Conservation (phyloP, 2,113 vertebrate species). For the Rhinopomastus cyanomelas region DNA sequence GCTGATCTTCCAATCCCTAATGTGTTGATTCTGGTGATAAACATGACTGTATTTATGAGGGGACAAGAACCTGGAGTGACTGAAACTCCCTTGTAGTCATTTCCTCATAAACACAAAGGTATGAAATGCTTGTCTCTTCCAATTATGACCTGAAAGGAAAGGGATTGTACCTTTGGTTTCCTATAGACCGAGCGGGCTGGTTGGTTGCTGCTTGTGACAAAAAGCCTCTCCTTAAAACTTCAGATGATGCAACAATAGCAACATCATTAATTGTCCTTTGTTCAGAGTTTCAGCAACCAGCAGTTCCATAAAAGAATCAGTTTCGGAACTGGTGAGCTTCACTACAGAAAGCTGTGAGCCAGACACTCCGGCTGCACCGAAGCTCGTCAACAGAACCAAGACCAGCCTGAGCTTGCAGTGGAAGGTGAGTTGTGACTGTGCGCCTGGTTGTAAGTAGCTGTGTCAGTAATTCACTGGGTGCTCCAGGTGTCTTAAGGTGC, state of each 20-base stretch:
- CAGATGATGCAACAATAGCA: background rate
- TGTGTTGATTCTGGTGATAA: too few species aligned
- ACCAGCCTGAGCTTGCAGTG: conserved; percentile 80
- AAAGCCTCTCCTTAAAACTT: background rate
- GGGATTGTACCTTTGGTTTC: background rate
- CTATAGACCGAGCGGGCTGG: background rate
- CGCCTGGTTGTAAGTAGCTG: background rate
- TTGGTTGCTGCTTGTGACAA: background rate
- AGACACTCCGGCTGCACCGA: conserved; percentile 76
- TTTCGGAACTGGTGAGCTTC: conserved; percentile 78
- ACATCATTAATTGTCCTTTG: background rate
- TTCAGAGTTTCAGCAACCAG: conserved; percentile 77
- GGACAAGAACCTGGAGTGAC: background rate
- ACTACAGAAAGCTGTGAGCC: conserved; percentile 78
- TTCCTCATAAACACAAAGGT: background rate
- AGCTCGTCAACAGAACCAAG: conserved; percentile 75
- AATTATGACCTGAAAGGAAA: background rate
- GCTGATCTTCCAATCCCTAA: too few species aligned
- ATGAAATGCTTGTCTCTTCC: background rate
- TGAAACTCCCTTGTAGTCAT: background rate
- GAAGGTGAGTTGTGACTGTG: conserved; percentile 76
- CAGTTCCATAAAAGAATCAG: conserved; percentile 70
- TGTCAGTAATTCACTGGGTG: background rate
- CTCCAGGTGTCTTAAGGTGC: background rate
- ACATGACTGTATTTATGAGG: too few species aligned